Percentiles rank a stretch among this genome's conserved stretches.
These are phyloP conservation scores for Liolophura sinensis DNA, from an alignment of 1,140 invertebrate species.

Conservation along the genomic window DNA sequence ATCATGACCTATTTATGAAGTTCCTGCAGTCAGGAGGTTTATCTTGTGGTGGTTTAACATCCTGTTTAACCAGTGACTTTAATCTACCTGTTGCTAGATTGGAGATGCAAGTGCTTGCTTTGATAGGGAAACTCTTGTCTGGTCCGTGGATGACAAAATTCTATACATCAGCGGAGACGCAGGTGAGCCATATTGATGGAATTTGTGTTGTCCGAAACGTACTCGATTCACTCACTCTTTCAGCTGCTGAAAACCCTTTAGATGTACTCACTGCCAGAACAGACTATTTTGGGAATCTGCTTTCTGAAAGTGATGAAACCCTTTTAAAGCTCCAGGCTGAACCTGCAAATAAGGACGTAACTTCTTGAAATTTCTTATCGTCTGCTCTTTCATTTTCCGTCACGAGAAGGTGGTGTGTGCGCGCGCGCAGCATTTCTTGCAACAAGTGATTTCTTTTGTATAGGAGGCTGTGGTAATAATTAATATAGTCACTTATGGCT, in stretches of 20 bases:
- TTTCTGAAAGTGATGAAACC: too few relatives aligned
- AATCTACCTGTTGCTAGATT: not conserved
- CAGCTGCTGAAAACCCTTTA: too few relatives aligned
- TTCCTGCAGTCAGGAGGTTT: not conserved
- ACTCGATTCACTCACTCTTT: not conserved
- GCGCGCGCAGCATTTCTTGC: too few relatives aligned
- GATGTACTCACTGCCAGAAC: not conserved
- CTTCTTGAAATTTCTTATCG: too few relatives aligned
- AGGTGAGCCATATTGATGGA: slow-evolving; percentile 11
- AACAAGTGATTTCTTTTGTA: too few relatives aligned
- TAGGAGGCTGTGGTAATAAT: too few relatives aligned
- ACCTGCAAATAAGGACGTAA: too few relatives aligned
- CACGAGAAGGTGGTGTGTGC: too few relatives aligned
- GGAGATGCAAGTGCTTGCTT: slow-evolving; percentile 18
- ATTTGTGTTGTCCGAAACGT: slow-evolving; percentile 8
- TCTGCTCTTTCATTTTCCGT: too few relatives aligned
- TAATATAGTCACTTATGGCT: too few relatives aligned
- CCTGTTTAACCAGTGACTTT: slow-evolving; percentile 7
- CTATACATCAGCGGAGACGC: slow-evolving; percentile 8
- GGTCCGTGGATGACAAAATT: slow-evolving; percentile 26
- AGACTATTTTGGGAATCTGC: slow-evolving; percentile 5
- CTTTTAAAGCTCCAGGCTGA: too few relatives aligned
- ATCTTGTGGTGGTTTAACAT: slow-evolving; percentile 9
- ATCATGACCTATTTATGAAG: slow-evolving; percentile 5
- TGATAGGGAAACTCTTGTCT: slow-evolving; percentile 19